Base-by-base conservation (phyloP, 2,797 vertebrate genomes). In the Sebastes reedi region DNA sequence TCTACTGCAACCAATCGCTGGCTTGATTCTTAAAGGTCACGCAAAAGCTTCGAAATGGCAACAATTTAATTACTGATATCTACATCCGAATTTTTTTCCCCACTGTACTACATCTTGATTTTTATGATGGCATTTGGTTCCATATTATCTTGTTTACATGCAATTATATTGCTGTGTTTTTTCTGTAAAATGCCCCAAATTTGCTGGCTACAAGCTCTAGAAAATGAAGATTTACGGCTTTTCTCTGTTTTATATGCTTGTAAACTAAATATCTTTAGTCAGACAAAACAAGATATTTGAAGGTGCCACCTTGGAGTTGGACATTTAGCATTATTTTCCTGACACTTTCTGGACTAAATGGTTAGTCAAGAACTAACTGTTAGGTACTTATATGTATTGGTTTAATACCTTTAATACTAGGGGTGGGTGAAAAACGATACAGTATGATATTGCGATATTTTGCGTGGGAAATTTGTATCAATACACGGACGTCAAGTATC, bases 1-100 rank as follows among this genome's bases (percentile, higher is more conserved):
- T 72, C 72, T 72, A 24, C 74, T 42, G 36, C 77, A 75, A 58
- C 46, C 30, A 55, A 61, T 83, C 73, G 12, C 30, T 14, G 66
- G 22, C 52, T 32, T 7, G 16, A 75, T 82, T 79, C 32, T 22
- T 42, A n/a, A 77, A 59, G 76, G 72, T 52, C 27, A 58, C 0
- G 39, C 42, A 67, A 55, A 65, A 18, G 68, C n/a, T 81, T 77
- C 13, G 0, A 79, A 59, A 71, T 50, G 10, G 39, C 68, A 77
- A 62, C 61, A 36, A 54, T 60, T 10, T 46, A 11, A 75, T 72
- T 22, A 50, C 20, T 7, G 7, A 16, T 30, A 68, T 56, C 55
- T 18, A 27, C 32, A 6, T 30, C 66, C 2, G 16, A 76, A 30
- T n/a, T 2, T 22, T 36, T n/a, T 46, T 12, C 2, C 3, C 3